Evolutionary conservation across 2,797 vertebrate species (phyloP).

Genomic region (Aselliscus stoliczkanus): DNA sequence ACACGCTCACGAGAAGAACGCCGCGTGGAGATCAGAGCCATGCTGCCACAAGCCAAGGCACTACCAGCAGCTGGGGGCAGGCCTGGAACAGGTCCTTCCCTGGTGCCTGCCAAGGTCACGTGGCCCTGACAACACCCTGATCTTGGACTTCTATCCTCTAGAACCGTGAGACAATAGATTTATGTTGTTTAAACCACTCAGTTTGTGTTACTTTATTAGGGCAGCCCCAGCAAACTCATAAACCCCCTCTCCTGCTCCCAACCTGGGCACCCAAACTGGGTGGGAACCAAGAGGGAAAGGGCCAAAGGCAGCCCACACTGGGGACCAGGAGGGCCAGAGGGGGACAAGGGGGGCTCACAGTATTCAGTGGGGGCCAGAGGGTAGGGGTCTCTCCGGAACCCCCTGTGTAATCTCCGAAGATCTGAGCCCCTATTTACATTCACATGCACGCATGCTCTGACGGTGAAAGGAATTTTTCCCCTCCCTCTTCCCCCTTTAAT

Average conservation of each 20-base stretch:
- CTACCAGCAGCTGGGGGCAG: rapidly evolving
- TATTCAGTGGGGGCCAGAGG: rapidly evolving
- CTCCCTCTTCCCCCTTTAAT: conserved; percentile 71
- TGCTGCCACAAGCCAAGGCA: not conserved
- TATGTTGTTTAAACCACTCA: rapidly evolving
- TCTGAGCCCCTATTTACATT: not conserved
- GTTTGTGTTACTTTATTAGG: rapidly evolving
- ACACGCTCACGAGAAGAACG: rapidly evolving
- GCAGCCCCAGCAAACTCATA: not conserved
- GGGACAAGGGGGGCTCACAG: rapidly evolving
- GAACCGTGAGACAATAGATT: rapidly evolving
- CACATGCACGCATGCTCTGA: not conserved
- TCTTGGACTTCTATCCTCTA: not conserved
- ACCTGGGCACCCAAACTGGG: rapidly evolving
- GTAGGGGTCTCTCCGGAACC: not conserved
- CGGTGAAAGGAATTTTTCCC: not conserved
- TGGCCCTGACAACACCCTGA: rapidly evolving
- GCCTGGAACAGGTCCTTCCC: not conserved
- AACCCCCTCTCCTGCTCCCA: not conserved
- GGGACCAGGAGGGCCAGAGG: rapidly evolving
- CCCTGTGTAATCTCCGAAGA: not conserved
- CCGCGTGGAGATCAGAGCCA: rapidly evolving
- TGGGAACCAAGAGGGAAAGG: not conserved
- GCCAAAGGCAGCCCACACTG: rapidly evolving
- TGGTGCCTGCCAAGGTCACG: rapidly evolving